Evolutionary conservation across 1,140 invertebrate species (phyloP).

Genomic region (Phymastichus coffea): DNA sequence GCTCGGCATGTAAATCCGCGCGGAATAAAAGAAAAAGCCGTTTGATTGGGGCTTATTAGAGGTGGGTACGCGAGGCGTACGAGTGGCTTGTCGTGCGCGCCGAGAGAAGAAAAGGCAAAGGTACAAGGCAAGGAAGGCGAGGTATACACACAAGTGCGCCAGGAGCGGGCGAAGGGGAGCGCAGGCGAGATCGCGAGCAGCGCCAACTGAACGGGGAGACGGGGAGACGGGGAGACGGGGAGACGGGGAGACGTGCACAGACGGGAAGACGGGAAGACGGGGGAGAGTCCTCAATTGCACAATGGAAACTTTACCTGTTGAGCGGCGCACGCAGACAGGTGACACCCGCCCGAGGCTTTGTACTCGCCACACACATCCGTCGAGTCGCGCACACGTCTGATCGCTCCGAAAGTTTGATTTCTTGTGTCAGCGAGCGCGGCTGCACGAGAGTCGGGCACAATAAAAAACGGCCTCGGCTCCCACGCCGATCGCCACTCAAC

Average conservation of each 20-base stretch:
- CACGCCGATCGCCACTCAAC: constrained; percentile 55
- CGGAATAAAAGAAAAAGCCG: neutral
- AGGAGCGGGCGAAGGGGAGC: too few relatives aligned
- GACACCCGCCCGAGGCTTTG: constrained; percentile 42
- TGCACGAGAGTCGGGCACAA: constrained; percentile 9
- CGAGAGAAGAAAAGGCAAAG: too few relatives aligned
- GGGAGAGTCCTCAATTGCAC: neutral
- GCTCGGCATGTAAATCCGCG: too few relatives aligned
- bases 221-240: neutral
- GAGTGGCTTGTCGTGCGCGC: too few relatives aligned
- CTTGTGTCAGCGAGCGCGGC: constrained; percentile 35
- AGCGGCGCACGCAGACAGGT: constrained; percentile 47
- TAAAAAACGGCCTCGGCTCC: constrained; percentile 38
- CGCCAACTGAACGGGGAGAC: too few relatives aligned
- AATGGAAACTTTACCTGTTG: constrained; percentile 47
- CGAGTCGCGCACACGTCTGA: constrained; percentile 45
- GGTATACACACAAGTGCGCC: neutral
- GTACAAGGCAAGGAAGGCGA: neutral
- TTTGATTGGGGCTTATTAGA: constrained; percentile 1
- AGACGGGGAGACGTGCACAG: neutral
- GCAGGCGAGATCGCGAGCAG: too few relatives aligned
- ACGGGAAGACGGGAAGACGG: too few relatives aligned
- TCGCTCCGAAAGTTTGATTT: constrained; percentile 51
- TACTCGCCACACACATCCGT: constrained; percentile 38
- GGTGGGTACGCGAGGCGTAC: too few relatives aligned